A percentile compares a stretch with the other conserved stretches of the same genome.
These are phyloP conservation scores for Balearica regulorum DNA, from an alignment of 2,797 vertebrate genomes.

Conservation along the genomic window DNA sequence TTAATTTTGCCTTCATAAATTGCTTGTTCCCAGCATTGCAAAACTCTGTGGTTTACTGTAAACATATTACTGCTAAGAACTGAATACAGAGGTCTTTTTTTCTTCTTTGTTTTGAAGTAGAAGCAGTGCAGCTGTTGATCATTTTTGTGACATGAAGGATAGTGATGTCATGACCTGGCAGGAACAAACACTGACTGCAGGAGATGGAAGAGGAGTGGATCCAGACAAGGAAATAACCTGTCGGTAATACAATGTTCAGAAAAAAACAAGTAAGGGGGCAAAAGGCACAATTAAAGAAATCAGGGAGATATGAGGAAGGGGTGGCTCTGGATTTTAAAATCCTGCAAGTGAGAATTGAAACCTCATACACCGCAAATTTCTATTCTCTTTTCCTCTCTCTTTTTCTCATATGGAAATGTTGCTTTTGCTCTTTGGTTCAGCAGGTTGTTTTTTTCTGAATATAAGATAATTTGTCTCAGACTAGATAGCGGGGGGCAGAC, in stretches of 20 bases:
- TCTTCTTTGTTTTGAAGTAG: background rate
- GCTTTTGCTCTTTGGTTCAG: background rate
- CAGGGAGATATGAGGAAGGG: background rate
- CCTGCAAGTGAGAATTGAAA: background rate
- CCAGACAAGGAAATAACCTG: background rate
- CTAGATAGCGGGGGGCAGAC: background rate
- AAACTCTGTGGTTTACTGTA: background rate
- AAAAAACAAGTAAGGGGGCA: background rate
- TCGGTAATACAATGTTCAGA: background rate
- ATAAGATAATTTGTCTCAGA: background rate
- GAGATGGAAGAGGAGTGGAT: background rate
- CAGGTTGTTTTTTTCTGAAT: background rate
- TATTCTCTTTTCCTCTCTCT: background rate
- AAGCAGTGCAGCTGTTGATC: background rate
- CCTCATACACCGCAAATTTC: background rate
- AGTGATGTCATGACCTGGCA: background rate
- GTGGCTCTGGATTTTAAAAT: background rate
- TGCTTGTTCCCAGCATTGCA: background rate
- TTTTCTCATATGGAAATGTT: background rate
- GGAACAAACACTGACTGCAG: background rate
- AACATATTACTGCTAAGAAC: background rate
- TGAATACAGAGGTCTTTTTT: background rate
- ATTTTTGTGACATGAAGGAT: background rate
- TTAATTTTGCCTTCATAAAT: slow-evolving; percentile 1
- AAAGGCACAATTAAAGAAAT: background rate